A percentile compares a stretch with the other conserved stretches of the same genome.
Conservation (phyloP, 2,888 invertebrate species). For the Eupithecia pulchellata region DNA sequence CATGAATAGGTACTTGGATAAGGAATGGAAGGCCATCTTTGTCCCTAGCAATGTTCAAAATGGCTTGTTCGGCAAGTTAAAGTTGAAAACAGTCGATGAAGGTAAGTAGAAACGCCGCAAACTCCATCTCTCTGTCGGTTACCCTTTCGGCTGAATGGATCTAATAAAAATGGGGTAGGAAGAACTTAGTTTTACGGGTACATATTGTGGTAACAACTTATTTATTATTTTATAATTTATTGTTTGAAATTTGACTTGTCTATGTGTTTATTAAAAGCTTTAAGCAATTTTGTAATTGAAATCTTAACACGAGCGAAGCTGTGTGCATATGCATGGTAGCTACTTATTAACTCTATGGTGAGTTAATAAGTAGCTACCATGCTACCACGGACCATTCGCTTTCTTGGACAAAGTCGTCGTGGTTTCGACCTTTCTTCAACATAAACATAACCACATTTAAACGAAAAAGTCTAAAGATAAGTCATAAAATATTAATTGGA, state of each 20-base stretch:
- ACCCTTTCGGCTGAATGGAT: background rate
- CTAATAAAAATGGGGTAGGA: background rate
- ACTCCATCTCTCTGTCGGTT: background rate
- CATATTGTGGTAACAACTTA: too few species aligned
- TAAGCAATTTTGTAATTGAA: too few species aligned
- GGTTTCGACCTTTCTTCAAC: background rate
- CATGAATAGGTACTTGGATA: background rate
- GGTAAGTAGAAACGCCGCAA: background rate
- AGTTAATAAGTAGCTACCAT: too few species aligned
- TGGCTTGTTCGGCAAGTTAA: background rate
- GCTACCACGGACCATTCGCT: too few species aligned
- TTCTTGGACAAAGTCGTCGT: too few species aligned
- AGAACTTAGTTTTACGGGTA: background rate
- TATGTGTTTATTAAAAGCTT: too few species aligned
- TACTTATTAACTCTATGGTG: too few species aligned
- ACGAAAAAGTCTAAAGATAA: conserved; percentile 13
- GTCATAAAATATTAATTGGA: conserved; percentile 37
- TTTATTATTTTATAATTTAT: too few species aligned
- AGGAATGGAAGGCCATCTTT: background rate
- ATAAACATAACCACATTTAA: background rate
- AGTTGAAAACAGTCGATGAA: background rate
- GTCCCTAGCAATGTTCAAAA: background rate
- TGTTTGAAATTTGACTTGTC: too few species aligned
- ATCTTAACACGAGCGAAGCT: too few species aligned
- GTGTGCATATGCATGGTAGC: too few species aligned